These are phyloP conservation scores for Drosophila sturtevanti DNA, from an alignment of 1,140 invertebrate genomes.

Conservation along the genomic window DNA sequence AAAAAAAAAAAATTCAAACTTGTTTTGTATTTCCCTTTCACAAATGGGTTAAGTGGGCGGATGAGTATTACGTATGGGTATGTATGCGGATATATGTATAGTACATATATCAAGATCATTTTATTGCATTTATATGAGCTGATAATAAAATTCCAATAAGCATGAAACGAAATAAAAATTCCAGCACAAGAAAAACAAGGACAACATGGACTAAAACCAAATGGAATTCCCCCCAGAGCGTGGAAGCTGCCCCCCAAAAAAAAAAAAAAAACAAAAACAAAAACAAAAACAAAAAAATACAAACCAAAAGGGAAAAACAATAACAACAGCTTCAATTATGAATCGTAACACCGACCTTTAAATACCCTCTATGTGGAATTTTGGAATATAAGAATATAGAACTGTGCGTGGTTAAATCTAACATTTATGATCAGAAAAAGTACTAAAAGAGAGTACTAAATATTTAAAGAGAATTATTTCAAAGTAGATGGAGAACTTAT, in stretches of 20 bases:
- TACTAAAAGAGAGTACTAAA: too few relatives aligned
- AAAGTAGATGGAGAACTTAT: too few relatives aligned
- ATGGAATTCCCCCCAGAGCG: conserved; percentile 24
- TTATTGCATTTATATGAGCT: conserved; percentile 77
- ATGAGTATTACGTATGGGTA: conserved; percentile 3
- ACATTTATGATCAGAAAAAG: too few relatives aligned
- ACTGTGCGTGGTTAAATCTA: too few relatives aligned
- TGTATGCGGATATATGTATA: conserved; percentile 15
- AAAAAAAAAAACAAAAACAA: not conserved
- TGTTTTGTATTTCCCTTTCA: conserved; percentile 28
- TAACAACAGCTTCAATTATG: too few relatives aligned
- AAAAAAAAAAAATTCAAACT: not conserved
- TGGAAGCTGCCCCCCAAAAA: conserved; percentile 10
- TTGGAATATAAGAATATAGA: too few relatives aligned
- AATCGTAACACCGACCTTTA: not conserved
- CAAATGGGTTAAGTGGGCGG: not conserved
- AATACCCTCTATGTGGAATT: not conserved
- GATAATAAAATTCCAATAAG: conserved; percentile 80
- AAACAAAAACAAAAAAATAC: not conserved
- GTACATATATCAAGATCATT: conserved; percentile 39
- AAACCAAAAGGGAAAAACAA: not conserved
- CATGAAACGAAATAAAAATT: conserved; percentile 76
- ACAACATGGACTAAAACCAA: conserved; percentile 29
- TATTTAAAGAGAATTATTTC: too few relatives aligned
- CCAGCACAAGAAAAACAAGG: conserved; percentile 59